Base-by-base conservation (phyloP, 2,888 invertebrate species). In the Ectropis crepuscularia region DNA sequence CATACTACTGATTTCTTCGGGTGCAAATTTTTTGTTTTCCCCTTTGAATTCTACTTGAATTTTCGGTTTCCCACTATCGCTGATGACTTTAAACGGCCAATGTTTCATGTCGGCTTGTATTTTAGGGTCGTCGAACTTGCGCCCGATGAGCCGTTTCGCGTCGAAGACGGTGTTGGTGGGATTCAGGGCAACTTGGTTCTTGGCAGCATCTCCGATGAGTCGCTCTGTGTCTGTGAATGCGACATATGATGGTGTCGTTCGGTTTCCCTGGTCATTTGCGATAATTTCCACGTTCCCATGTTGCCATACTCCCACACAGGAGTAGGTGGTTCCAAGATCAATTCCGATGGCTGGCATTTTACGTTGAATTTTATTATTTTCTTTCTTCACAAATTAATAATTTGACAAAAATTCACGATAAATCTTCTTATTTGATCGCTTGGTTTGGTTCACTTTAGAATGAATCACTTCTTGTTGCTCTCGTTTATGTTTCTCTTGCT, bases 191-290 rank as follows among this genome's bases (percentile, higher is more conserved):
- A 96, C 96, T 88, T 97, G 97, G 84, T 96, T 97, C 87, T 97
- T 97, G 42, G 97, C 97, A 12, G 97, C 96, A 90, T 97, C 97
- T 47, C 97, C 97, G 74, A 97, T 96, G 43, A 97, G 92, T 53
- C 97, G 93, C 86, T 97, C 97, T 5, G 95, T 95, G 74, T 97
- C 97, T 36, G 96, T 97, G 85, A 97, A 98, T 6, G 97, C 97
- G 54, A 97, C 97, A 87, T 97, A 98, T 70, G 96, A 96, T 51
- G 97, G 97, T 54, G 97, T 98, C 8, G 97, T 97, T 57, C 97
- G 92, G 86, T 97, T 97, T 68, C 97, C 97, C 88, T 97, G 97
- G 83, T 97, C 97, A 82, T 98, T 98, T 63, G 97, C 96, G 81
- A 97, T 97, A 82, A 96, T 96, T 83, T 96, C 96, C 67, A 96